Conservation (phyloP, 2,113 vertebrate species). For the Pleuronectes platessa region DNA sequence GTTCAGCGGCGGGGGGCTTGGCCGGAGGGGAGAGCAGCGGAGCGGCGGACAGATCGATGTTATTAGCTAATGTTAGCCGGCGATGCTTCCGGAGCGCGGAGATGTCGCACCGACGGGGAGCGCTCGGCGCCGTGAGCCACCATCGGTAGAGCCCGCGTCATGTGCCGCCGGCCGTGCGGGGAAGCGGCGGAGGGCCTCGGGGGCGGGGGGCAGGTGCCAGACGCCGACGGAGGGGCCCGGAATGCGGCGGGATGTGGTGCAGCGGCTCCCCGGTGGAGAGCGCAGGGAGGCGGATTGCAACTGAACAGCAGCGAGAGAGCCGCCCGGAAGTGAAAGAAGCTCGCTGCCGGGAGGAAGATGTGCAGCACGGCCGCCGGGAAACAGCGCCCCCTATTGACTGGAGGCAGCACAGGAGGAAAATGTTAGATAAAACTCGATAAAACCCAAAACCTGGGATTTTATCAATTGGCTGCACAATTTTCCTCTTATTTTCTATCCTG, state of each 20-base stretch:
- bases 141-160: constrained; percentile 65
- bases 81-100: constrained; percentile 69
- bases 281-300: constrained; percentile 68
- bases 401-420: too few species aligned
- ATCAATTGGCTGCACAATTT: too few species aligned
- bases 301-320: constrained; percentile 59
- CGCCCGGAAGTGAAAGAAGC: constrained; percentile 73
- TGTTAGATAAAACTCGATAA: too few species aligned
- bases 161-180: constrained; percentile 51
- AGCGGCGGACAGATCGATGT: constrained; percentile 72
- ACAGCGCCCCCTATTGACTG: background rate
- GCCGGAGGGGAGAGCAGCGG: constrained; percentile 11
- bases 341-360: background rate
- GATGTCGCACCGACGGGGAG: constrained; percentile 75
- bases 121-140: constrained; percentile 73
- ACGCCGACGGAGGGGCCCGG: constrained; percentile 32
- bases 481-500: background rate
- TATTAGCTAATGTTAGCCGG: constrained; percentile 74
- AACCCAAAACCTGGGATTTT: too few species aligned
- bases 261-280: constrained; percentile 69
- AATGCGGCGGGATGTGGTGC: constrained; percentile 40
- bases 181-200: constrained; percentile 16
- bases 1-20: constrained; percentile 49
- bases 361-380: background rate
- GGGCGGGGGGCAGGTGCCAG: constrained; percentile 16